A percentile compares a stretch with the other conserved stretches of the same genome.
phyloP scores from a whole-genome alignment of 2,888 invertebrate species.

The Acrobasis consociella region DNA sequence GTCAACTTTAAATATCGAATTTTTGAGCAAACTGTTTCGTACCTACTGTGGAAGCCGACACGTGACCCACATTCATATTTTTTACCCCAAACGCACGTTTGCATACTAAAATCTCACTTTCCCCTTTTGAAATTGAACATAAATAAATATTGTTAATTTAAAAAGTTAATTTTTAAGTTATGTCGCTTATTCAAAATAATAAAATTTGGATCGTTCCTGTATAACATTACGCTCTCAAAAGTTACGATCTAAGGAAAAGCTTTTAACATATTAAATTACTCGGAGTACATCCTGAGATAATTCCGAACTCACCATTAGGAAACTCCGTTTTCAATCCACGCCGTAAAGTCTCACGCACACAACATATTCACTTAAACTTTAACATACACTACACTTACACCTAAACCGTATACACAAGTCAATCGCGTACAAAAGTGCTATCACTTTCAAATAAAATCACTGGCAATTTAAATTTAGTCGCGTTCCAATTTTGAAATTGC shows the following conservation, averaged over 20 bases:
- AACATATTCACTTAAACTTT: constrained; percentile 49
- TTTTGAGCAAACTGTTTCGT: background rate
- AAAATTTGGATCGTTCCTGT: background rate
- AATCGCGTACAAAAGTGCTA: constrained; percentile 37
- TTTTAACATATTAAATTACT: constrained; percentile 20
- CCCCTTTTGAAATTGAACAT: too few species aligned
- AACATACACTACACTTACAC: constrained; percentile 44
- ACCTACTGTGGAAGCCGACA: background rate
- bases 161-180: background rate
- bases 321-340: constrained; percentile 53
- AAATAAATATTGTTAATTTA: too few species aligned
- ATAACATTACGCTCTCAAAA: background rate
- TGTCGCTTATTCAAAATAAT: background rate
- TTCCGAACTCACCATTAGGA: constrained; percentile 58
- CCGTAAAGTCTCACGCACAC: constrained; percentile 52
- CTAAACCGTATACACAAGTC: constrained; percentile 47
- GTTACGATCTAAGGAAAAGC: constrained; percentile 1
- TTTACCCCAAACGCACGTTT: background rate
- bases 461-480: constrained; percentile 31
- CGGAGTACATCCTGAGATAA: constrained; percentile 6
- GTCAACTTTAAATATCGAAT: constrained; percentile 1
- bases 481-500: constrained; percentile 39
- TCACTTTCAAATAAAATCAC: constrained; percentile 26
- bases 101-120: background rate
- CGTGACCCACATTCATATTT: constrained; percentile 6